Evolutionary conservation across 2,888 invertebrate species (phyloP).

Genomic region (Pyrocoelia pectoralis): DNA sequence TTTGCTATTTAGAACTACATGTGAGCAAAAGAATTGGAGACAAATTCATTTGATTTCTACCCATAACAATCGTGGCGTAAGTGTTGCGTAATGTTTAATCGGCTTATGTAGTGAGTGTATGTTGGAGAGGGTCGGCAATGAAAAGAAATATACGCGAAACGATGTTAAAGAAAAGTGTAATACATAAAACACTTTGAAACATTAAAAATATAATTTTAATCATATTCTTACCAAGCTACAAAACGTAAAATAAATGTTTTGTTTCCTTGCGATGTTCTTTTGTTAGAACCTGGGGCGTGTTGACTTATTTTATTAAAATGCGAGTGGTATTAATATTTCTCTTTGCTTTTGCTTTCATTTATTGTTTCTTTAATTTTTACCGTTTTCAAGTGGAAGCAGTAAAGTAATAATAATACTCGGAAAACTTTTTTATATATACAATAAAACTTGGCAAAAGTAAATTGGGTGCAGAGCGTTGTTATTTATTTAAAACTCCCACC

Average conservation of each 20-base stretch:
- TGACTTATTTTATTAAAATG: constrained; percentile 35
- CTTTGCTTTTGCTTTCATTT: constrained; percentile 33
- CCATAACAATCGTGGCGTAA: too few species aligned
- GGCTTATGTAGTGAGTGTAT: background rate
- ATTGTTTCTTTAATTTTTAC: constrained; percentile 36
- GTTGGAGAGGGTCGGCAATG: background rate
- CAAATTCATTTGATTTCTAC: too few species aligned
- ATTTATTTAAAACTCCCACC: constrained; percentile 48
- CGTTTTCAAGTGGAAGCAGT: constrained; percentile 29
- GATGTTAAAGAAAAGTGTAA: constrained; percentile 2
- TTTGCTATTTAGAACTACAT: too few species aligned
- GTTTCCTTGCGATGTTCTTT: constrained; percentile 18
- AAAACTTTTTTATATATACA: constrained; percentile 49
- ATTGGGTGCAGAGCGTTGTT: constrained; percentile 51
- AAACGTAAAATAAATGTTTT: constrained; percentile 22
- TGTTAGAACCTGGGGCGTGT: constrained; percentile 19
- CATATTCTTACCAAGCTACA: constrained; percentile 14
- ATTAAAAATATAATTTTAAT: constrained; percentile 16
- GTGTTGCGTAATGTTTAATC: too few species aligned
- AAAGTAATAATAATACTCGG: constrained; percentile 31
- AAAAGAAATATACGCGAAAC: constrained; percentile 1
- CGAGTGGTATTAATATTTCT: constrained; percentile 32
- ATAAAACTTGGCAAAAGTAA: constrained; percentile 50
- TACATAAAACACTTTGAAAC: constrained; percentile 12
- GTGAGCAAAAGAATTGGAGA: too few species aligned